These are phyloP conservation scores for Drosophila kanapiae DNA, from an alignment of 1,140 invertebrate genomes.

Conservation along the genomic window DNA sequence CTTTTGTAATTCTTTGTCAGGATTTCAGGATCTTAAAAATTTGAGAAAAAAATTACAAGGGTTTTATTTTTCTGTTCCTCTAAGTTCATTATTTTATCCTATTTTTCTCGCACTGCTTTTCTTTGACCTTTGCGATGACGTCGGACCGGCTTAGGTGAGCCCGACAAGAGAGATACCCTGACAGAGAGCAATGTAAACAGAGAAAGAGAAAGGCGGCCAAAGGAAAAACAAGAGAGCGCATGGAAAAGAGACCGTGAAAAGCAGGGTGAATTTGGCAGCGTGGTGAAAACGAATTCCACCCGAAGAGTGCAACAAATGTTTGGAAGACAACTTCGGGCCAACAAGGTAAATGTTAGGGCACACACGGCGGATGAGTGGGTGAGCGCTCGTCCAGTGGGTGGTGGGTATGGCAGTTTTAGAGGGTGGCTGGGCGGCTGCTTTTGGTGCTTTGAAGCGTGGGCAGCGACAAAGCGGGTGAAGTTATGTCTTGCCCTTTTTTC, in stretches of 20 bases:
- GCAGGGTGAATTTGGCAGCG: conserved; percentile 18
- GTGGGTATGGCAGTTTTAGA: conserved; percentile 12
- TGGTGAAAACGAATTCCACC: conserved; percentile 55
- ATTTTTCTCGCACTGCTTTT: conserved; percentile 1
- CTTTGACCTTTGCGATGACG: conserved; percentile 73
- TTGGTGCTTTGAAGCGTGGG: conserved; percentile 30
- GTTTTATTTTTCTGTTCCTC: neutral
- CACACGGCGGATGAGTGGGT: conserved; percentile 10
- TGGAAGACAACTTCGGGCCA: conserved; percentile 39
- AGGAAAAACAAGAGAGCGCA: neutral
- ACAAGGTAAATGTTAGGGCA: conserved; percentile 60
- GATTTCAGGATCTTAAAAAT: too few species aligned
- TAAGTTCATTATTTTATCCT: neutral
- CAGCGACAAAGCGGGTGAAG: conserved; percentile 54
- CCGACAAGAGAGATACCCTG: conserved; percentile 13
- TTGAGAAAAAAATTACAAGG: neutral
- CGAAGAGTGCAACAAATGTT: conserved; percentile 75
- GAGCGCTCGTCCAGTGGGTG: conserved; percentile 2
- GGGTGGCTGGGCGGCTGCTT: conserved; percentile 38
- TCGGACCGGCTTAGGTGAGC: conserved; percentile 34
- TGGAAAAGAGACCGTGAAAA: conserved; percentile 7
- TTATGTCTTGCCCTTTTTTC: conserved; percentile 64
- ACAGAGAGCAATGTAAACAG: conserved; percentile 55
- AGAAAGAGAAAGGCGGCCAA: conserved; percentile 36
- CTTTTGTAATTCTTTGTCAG: too few species aligned